Base-by-base conservation (phyloP, 2,113 vertebrate genomes). In the Aptenodytes patagonicus region DNA sequence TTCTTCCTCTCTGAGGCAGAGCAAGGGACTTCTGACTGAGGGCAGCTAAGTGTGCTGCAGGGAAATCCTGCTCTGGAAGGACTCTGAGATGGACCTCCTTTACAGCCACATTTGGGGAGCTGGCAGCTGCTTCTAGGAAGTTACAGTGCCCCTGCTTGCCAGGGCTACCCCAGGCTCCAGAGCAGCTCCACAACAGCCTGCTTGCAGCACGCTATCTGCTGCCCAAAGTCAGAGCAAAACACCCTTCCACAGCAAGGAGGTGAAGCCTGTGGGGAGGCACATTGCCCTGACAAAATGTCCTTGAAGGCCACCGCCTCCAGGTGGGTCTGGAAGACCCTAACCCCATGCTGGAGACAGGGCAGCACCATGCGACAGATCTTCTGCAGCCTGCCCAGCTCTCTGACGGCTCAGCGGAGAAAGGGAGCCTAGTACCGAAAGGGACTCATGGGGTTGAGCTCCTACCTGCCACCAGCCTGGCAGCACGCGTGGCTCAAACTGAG, bases 51-150 rank as follows among this genome's bases (percentile, higher is more conserved):
- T 38, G 47, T 26, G 61, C 79, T 0, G 0, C 51, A 49, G 54
- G 34, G 47, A 64, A 46, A 12, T 5, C 60, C 40, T 19, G 31
- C 73, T 44, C 31, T 5, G 7, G 40, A 57, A n/a, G 51, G 34
- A 18, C 32, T 8, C 17, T 0, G 10, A 34, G 76, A 54, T 2
- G 4, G 62, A 29, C 15, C 36, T 38, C 44, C 62, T 20, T 40
- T 32, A 10, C 34, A 32, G 49, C 42, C 6, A 0, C 6, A 0
- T 10, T 5, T 2, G 2, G 57, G 49, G 57, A n/a, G 15, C 36
- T 2, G 29, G n/a, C 4, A 13, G 58, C 38, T 18, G 17, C 58
- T n/a, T 13, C 38, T 16, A 17, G 46, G n/a, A 14, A 11, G 29
- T 6, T 8, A 8, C 25, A 29, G 57, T 9, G n/a, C 13, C 58